Percentiles rank a stretch among this genome's conserved stretches.
These are phyloP conservation scores for Mesorhabditis sp. DNA, from an alignment of 2,888 invertebrate genomes.

Conservation along the genomic window DNA sequence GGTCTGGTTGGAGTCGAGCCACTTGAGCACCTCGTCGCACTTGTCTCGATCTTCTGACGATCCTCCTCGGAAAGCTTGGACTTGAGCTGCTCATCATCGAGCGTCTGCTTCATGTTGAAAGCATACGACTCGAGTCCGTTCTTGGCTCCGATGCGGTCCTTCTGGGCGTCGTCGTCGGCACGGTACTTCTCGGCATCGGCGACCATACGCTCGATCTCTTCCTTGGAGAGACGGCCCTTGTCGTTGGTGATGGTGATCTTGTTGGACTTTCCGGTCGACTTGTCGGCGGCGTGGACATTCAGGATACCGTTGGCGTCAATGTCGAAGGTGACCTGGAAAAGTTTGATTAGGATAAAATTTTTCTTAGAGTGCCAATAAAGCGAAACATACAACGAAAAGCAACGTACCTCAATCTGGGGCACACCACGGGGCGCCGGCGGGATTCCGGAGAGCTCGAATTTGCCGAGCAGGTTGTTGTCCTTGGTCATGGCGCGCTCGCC, in stretches of 20 bases:
- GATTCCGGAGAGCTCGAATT: slow-evolving; percentile 92
- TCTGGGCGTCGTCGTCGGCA: slow-evolving; percentile 66
- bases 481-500: slow-evolving; percentile 75
- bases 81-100: slow-evolving; percentile 80
- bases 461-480: slow-evolving; percentile 85
- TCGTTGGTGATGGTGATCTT: slow-evolving; percentile 71
- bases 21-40: slow-evolving; percentile 80
- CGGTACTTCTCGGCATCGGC: slow-evolving; percentile 89
- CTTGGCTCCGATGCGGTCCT: slow-evolving; percentile 71
- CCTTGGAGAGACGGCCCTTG: slow-evolving; percentile 70
- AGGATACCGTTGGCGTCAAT: slow-evolving; percentile 81
- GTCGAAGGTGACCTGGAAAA: slow-evolving; percentile 63
- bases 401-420: slow-evolving; percentile 67
- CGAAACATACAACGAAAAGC: too few relatives aligned
- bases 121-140: slow-evolving; percentile 82
- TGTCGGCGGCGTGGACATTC: slow-evolving; percentile 87
- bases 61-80: slow-evolving; percentile 77
- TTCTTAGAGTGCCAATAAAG: too few relatives aligned
- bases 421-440: slow-evolving; percentile 88
- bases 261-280: slow-evolving; percentile 66
- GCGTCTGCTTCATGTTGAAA: slow-evolving; percentile 86
- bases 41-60: slow-evolving; percentile 78
- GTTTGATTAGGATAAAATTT: too few relatives aligned
- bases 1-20: slow-evolving; percentile 68
- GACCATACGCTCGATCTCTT: slow-evolving; percentile 81